A percentile compares a stretch with the other conserved stretches of the same genome.
These are phyloP conservation scores for Onychorhynchus coronatus DNA, from an alignment of 2,113 vertebrate genomes.

Conservation along the genomic window DNA sequence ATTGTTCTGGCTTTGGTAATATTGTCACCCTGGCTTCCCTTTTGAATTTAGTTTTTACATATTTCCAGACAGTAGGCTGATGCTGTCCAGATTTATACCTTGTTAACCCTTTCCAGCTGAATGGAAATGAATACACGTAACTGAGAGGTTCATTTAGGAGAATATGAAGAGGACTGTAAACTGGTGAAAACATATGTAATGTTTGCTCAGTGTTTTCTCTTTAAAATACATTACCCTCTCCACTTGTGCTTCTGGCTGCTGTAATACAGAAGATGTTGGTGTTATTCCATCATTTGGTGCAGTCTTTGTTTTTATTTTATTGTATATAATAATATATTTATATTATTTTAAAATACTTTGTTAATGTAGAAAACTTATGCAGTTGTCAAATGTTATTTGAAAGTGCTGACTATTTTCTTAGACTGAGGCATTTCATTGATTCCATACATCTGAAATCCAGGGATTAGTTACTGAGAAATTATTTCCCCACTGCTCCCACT, in stretches of 20 bases:
- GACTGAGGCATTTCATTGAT: slow-evolving; percentile 11
- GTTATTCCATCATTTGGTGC: not conserved
- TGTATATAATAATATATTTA: not conserved
- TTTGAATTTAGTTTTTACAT: not conserved
- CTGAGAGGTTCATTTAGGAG: not conserved
- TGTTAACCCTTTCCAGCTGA: not conserved
- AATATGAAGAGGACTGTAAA: not conserved
- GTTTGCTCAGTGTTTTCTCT: not conserved
- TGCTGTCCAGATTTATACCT: not conserved
- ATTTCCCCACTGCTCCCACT: slow-evolving; percentile 14
- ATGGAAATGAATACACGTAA: not conserved
- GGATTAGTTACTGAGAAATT: slow-evolving; percentile 49
- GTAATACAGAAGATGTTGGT: not conserved
- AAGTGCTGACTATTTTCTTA: not conserved
- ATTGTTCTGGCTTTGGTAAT: not conserved
- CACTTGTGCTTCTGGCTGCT: not conserved
- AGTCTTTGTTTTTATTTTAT: not conserved
- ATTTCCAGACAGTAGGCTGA: not conserved
- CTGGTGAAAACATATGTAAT: not conserved
- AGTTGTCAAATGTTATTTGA: not conserved
- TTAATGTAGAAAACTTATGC: not conserved
- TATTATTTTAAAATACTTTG: not conserved
- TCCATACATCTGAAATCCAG: slow-evolving; percentile 55
- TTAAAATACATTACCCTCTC: not conserved
- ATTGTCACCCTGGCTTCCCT: not conserved